These are phyloP conservation scores for Crotalus tigris DNA, from an alignment of 2,113 vertebrate species.

Conservation along the genomic window DNA sequence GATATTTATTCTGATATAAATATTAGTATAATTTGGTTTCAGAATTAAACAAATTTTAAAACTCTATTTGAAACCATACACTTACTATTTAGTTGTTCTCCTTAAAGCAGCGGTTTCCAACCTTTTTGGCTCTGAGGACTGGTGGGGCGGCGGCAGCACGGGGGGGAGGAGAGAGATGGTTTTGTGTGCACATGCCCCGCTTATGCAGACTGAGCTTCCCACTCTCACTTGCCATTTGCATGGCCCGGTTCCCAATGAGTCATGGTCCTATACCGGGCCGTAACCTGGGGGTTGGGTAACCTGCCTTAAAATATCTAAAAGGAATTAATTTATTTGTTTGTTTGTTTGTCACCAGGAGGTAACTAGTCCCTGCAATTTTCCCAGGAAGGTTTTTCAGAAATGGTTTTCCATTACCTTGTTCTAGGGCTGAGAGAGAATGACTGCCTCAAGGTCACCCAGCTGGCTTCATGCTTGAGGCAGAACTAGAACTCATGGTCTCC, in stretches of 20 bases:
- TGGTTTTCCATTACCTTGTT: background rate
- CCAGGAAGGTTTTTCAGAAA: background rate
- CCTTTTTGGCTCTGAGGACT: background rate
- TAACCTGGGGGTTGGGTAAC: no score
- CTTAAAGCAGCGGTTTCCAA: background rate
- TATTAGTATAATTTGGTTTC: background rate
- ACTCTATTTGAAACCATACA: background rate
- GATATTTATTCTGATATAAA: background rate
- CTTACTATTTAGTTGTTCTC: background rate
- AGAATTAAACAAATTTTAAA: background rate
- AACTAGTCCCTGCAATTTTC: background rate
- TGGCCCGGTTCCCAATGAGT: no score
- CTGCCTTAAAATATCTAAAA: background rate
- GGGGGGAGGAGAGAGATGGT: background rate
- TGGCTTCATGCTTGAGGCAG: background rate
- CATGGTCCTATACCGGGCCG: no score
- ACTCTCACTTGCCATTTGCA: no score
- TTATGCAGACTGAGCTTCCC: background rate
- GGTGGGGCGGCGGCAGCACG: accelerated
- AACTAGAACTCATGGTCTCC: background rate
- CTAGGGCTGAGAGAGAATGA: background rate
- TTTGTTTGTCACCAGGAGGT: no score
- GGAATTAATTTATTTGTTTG: background rate
- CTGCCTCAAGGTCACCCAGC: background rate
- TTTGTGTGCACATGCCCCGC: background rate